Base-by-base conservation (phyloP, 2,113 vertebrate species). In the Pseudolaguvia tuberculata region DNA sequence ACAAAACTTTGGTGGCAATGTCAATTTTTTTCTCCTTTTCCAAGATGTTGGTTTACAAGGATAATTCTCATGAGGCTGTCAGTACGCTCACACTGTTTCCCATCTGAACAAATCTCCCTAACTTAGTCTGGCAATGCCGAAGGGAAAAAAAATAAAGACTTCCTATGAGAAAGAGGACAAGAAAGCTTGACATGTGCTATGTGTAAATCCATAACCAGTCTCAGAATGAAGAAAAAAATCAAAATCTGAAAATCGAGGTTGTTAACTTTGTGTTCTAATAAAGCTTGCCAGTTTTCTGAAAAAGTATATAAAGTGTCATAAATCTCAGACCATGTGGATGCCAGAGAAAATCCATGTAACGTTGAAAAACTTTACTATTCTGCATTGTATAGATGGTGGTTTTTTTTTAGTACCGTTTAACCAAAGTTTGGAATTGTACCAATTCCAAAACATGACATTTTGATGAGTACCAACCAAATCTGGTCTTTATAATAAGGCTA, bases 31-130 rank as follows among this genome's bases (percentile, higher is more conserved):
- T 51, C 72, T 73, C 81, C 5, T 3, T 6, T 35, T 42, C 78
- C 73, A 86, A 89, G 89, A 91, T 88, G 84, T 87, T 82, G 85
- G 84, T 89, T 89, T 89, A 87, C 89, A 85, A 85, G n/a, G 82
- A 85, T 84, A 86, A 87, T 87, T 84, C 87, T 87, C 88, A 79
- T 70, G 87, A 85, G 88, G 81, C 83, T 82, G 78, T 82, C 82
- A 78, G 83, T 86, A 86, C 83, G 84, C 87, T 88, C 85, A 80
- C 85, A 84, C 84, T 80, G 85, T 83, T 84, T 83, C 81, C 76
- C 82, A 80, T 88, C 84, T 88, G 87, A 81, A 88, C 85, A 83
- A 83, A 85, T 79, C 74, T 84, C 82, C 80, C 83, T 86, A 88
- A 87, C 85, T 85, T 84, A 85, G 80, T 83, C 72, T 89, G 86